These are phyloP conservation scores for Lithobates pipiens DNA, from an alignment of 2,797 vertebrate species.

Conservation along the genomic window DNA sequence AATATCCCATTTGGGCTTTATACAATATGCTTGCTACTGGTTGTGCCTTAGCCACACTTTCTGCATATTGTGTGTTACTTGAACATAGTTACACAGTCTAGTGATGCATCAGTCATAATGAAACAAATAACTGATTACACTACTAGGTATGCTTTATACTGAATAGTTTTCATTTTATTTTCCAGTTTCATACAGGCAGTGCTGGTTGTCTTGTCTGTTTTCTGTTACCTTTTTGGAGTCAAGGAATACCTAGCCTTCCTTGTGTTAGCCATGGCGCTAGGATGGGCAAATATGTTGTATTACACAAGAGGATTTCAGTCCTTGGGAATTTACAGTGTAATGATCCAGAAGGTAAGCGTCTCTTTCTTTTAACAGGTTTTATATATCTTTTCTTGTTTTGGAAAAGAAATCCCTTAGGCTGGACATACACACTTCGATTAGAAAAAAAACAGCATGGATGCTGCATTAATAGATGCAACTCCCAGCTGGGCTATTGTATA, in stretches of 20 bases:
- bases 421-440: no score
- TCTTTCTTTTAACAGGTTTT: not conserved
- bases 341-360: slow-evolving; percentile 80
- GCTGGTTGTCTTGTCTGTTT: slow-evolving; percentile 80
- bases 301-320: slow-evolving; percentile 83
- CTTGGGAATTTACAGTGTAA: slow-evolving; percentile 84
- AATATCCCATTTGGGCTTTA: no score
- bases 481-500: no score
- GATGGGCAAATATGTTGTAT: slow-evolving; percentile 84
- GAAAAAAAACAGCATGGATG: no score
- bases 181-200: slow-evolving; percentile 81
- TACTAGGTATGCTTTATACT: not conserved
- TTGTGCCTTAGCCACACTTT: no score
- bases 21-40: no score
- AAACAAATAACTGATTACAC: not conserved
- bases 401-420: no score
- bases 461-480: no score
- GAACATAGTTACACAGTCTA: no score
- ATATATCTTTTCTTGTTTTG: no score
- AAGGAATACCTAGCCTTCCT: slow-evolving; percentile 82
- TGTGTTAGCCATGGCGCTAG: slow-evolving; percentile 81
- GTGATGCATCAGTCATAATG: no score
- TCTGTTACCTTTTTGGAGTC: slow-evolving; percentile 80
- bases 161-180: slow-evolving; percentile 39
- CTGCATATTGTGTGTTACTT: no score